Conservation (phyloP, 2,113 vertebrate genomes). For the Rhineura floridana region DNA sequence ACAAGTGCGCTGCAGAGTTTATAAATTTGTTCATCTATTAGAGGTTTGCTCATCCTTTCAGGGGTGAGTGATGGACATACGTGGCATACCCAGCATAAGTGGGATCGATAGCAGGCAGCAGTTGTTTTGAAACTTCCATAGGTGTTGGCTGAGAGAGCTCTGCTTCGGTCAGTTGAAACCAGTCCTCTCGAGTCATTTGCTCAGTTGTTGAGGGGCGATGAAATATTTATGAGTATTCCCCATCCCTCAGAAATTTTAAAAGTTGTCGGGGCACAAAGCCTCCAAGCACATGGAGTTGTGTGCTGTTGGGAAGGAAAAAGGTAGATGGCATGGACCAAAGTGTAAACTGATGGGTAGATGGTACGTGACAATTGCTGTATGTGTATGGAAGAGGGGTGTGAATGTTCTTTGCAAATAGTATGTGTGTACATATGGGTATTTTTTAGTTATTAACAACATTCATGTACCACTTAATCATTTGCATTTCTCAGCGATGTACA, state of each 20-base stretch:
- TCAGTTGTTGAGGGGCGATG: not conserved
- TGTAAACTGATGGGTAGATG: not conserved
- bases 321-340: too few species aligned
- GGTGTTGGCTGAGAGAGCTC: not conserved
- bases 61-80: not conserved
- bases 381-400: not conserved
- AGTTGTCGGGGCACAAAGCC: not conserved
- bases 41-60: not conserved
- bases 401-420: not conserved
- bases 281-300: not conserved
- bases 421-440: not conserved
- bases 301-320: not conserved
- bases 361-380: not conserved
- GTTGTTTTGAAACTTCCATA: not conserved
- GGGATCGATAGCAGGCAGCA: not conserved
- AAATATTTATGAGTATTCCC: not conserved
- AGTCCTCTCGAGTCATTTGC: not conserved
- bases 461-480: too few species aligned
- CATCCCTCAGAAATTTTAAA: not conserved
- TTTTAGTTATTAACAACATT: too few species aligned
- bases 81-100: too few species aligned
- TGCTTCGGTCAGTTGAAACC: not conserved
- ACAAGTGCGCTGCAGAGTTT: not conserved
- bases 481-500: too few species aligned
- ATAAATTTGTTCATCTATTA: not conserved